These are phyloP conservation scores for Nothoprocta pentlandii DNA, from an alignment of 2,113 vertebrate species.

Conservation along the genomic window DNA sequence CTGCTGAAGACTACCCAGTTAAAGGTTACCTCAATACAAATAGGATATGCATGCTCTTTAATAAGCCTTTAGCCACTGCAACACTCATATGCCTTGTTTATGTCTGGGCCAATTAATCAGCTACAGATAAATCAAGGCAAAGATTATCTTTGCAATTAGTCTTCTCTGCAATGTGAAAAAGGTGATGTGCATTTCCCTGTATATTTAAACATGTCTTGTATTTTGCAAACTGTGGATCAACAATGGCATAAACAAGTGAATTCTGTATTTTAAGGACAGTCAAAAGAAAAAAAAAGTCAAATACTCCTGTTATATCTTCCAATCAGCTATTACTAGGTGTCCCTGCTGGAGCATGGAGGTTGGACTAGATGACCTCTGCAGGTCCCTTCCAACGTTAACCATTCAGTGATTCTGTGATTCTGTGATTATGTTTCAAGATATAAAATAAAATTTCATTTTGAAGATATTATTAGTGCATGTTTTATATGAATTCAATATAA, in stretches of 20 bases:
- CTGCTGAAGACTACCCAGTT: not conserved
- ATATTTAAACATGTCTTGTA: not conserved
- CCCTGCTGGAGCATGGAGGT: too few species aligned
- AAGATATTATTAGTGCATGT: not conserved
- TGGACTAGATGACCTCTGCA: too few species aligned
- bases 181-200: not conserved
- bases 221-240: not conserved
- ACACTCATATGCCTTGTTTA: not conserved
- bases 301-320: not conserved
- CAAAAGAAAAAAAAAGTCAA: not conserved
- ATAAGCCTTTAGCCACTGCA: not conserved
- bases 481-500: not conserved
- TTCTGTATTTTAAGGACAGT: not conserved
- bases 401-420: too few species aligned
- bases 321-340: not conserved
- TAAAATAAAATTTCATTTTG: not conserved
- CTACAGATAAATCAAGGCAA: not conserved
- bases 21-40: constrained; percentile 6
- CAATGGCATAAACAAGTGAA: not conserved
- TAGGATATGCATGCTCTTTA: not conserved
- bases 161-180: not conserved
- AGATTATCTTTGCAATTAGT: not conserved
- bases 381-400: too few species aligned
- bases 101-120: not conserved
- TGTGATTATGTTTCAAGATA: not conserved